Evolutionary conservation across 2,888 invertebrate species (phyloP), one percentile per base, ranked within the genome.

Genomic region (Calliphora vomitoria): DNA sequence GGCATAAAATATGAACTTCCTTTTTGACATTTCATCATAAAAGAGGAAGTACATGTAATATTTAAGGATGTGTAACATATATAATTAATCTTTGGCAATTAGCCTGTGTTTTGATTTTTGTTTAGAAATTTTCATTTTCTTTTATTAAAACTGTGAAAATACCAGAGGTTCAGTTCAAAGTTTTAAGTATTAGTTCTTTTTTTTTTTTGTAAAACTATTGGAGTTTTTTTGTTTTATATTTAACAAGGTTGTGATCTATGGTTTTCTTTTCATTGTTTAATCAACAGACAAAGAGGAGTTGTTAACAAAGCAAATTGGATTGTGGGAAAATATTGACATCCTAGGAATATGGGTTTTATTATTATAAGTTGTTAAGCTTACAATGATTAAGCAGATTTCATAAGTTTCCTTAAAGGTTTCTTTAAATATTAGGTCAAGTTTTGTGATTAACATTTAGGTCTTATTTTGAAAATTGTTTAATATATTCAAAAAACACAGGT

Each of bases 21-120:
- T 84, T 82, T 85, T 82, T 82, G 87, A 87, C 87, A 84, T 71
- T 80, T 81, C 87, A 71, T 87, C 87, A 87, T 81, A 76, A 44
- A 80, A 31, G 66, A 76, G n/a, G 53, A 60, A 47, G 50, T 35
- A 35, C 47, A 79, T 69, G 64, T 74, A 47, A 78, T 68, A 55
- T 50, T 60, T 31, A 81, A 64, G 69, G 35, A 60, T 78, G 69
- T 74, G 66, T 47, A 81, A 75, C 25, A 25, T 55, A 74, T 55
- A 68, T 90, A 90, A 91, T 91, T 91, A 90, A 89, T 91, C 91
- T 88, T 31, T 38, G 25, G 81, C 90, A 92, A 91, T 91, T 91
- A 88, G 88, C 89, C 85, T 89, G 87, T 89, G 89, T 90, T 90
- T 89, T 90, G 89, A 91, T 89, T 85, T 84, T 66, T 85, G 6